phyloP scores from a whole-genome alignment of 2,888 invertebrate species.

The Dusona sp. region DNA sequence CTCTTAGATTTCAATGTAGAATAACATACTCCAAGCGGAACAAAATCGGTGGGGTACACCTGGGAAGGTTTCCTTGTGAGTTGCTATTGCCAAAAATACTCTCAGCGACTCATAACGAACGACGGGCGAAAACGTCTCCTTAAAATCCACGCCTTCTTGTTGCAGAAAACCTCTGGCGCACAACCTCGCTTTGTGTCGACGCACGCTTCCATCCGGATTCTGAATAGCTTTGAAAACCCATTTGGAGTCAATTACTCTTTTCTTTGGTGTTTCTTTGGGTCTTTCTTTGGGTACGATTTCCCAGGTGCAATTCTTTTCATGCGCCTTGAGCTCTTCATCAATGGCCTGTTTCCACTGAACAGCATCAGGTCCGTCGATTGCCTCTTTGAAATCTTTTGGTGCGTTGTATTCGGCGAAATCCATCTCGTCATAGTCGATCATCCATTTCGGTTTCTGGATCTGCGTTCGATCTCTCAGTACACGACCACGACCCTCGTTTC shows the following conservation, averaged over 20 bases:
- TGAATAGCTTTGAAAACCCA: conserved; percentile 35
- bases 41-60: too few relatives aligned
- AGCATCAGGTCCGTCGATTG: neutral
- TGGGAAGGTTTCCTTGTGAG: too few relatives aligned
- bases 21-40: too few relatives aligned
- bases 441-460: neutral
- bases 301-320: conserved; percentile 30
- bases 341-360: neutral
- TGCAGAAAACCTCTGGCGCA: conserved; percentile 33
- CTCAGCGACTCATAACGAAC: conserved; percentile 46
- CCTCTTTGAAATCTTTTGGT: conserved; percentile 8
- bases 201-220: neutral
- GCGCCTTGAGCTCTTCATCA: conserved; percentile 31
- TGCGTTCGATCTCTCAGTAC: conserved; percentile 14
- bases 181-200: conserved; percentile 30
- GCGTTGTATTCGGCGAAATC: conserved; percentile 21
- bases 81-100: conserved; percentile 12
- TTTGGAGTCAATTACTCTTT: conserved; percentile 29
- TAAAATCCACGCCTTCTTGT: conserved; percentile 25
- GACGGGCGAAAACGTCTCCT: conserved; percentile 42
- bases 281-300: conserved; percentile 7
- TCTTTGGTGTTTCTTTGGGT: neutral
- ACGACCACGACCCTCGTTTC: neutral
- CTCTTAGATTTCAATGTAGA: too few relatives aligned
- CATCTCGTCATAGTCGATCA: neutral